Evolutionary conservation across 92 coral and sea anemone genomes (phyloP).

Genomic region (Parazoanthus swiftii): DNA sequence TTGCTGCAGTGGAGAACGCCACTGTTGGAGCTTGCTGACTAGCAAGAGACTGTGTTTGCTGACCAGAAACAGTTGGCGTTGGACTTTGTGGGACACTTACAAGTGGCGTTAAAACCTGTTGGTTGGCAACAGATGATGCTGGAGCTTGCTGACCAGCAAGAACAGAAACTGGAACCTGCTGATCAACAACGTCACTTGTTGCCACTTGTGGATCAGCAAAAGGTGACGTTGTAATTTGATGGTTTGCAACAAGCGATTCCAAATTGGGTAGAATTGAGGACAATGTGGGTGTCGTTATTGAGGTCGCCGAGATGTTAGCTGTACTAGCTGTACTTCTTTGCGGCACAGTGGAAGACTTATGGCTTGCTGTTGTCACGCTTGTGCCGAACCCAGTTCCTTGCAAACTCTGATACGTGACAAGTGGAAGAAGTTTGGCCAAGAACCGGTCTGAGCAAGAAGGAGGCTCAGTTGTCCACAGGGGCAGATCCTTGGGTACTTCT

Average conservation of each 20-base stretch:
- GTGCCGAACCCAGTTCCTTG: constrained; percentile 3
- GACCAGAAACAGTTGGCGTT: neutral
- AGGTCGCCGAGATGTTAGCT: neutral
- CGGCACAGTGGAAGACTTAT: neutral
- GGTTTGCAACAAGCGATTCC: constrained; percentile 16
- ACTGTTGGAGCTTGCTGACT: constrained; percentile 16
- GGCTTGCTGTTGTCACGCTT: neutral
- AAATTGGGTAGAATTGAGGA: constrained; percentile 24
- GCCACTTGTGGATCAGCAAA: neutral
- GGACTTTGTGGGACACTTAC: neutral
- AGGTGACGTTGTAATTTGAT: neutral
- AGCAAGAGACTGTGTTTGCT: neutral
- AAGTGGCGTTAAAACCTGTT: neutral
- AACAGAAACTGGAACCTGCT: neutral
- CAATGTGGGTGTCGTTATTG: neutral
- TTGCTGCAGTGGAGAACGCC: neutral
- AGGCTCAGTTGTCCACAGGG: neutral
- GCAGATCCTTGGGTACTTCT: constrained; percentile 14
- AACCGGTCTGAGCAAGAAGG: constrained; percentile 28
- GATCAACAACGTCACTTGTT: neutral
- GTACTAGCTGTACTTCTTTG: neutral
- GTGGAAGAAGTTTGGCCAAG: constrained; percentile 29
- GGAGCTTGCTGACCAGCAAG: neutral
- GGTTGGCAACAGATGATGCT: neutral
- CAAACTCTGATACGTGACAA: constrained; percentile 35